Evolutionary conservation across 2,797 vertebrate genomes (phyloP).

Genomic region (Lophius americanus): DNA sequence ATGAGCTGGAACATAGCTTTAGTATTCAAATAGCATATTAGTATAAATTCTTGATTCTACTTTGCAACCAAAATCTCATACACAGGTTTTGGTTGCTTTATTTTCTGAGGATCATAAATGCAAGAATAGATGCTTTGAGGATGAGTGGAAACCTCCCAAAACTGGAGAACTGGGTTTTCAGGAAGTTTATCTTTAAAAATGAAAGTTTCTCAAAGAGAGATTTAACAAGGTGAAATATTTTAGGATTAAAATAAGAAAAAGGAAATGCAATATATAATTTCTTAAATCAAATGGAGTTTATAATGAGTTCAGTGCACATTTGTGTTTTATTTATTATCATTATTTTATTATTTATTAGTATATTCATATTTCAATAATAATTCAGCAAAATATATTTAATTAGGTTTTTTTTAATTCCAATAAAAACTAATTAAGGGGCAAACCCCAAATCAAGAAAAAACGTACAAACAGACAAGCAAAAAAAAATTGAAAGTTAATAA

Average conservation of each 20-base stretch:
- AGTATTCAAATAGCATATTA: slow-evolving; percentile 61
- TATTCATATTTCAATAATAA: no score
- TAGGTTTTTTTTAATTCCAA: rapidly evolving
- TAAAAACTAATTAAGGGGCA: background rate
- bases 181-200: no score
- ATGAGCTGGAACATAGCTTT: slow-evolving; percentile 62
- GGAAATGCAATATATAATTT: background rate
- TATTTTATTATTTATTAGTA: no score
- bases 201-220: background rate
- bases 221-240: background rate
- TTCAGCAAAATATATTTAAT: background rate
- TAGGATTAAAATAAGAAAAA: background rate
- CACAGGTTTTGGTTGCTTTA: slow-evolving; percentile 65
- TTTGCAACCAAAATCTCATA: slow-evolving; percentile 27
- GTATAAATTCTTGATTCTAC: slow-evolving; percentile 57
- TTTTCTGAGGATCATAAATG: slow-evolving; percentile 20
- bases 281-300: no score
- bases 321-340: background rate
- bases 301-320: background rate
- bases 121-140: background rate
- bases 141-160: slow-evolving; percentile 1
- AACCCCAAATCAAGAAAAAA: background rate
- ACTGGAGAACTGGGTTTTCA: background rate
- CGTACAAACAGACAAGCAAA: background rate
- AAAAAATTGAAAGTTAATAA: background rate